Evolutionary conservation across 2,113 vertebrate genomes (phyloP), one percentile per base, ranked within the genome.

Genomic region (Empidonax alnorum): DNA sequence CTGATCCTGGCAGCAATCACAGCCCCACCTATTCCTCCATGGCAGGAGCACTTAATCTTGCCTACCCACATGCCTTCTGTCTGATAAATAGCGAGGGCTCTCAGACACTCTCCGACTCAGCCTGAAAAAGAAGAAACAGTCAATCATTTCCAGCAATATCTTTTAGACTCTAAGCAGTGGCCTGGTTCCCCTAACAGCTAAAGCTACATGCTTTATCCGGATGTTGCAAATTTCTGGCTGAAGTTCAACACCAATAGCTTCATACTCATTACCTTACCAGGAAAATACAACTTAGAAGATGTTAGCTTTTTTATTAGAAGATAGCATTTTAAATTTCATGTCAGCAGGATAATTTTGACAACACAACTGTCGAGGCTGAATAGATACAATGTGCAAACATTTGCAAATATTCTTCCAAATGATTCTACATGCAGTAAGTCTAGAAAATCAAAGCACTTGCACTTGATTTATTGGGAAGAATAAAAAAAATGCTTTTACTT

Each of bases 31-130:
- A 23, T 24, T 52, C 9, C 18, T 58, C 27, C 21, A 9, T 5
- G 3, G 22, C 28, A 84, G 46, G 17, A 58, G 12, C 37, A 21
- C 9, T 58, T 39, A 46, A 68, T 35, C 11, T 39, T 56, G 5
- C 10, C 16, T 39, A 12, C 23, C 25, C 18, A 10, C 0, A 4
- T 9, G 11, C 9, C 9, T 28, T 2, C 27, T 33, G 15, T 10
- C 20, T 71, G 23, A 27, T 1, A 39, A 27, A 33, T 10, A 66
- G 37, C 27, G 77, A 30, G 7, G 30, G 21, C 30, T 76, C 76
- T 39, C 56, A 46, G 35, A 49, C 20, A 19, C 47, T 14, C n/a
- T 53, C 47, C 58, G 14, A 58, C 14, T 58, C 79, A 71, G 10
- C 21, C 21, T 69, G 39, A 50, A 69, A 28, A 42, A 52, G 31